Percentiles rank a stretch among this genome's conserved stretches.
These are phyloP conservation scores for Burhinus bistriatus DNA, from an alignment of 2,113 vertebrate genomes.

Conservation along the genomic window DNA sequence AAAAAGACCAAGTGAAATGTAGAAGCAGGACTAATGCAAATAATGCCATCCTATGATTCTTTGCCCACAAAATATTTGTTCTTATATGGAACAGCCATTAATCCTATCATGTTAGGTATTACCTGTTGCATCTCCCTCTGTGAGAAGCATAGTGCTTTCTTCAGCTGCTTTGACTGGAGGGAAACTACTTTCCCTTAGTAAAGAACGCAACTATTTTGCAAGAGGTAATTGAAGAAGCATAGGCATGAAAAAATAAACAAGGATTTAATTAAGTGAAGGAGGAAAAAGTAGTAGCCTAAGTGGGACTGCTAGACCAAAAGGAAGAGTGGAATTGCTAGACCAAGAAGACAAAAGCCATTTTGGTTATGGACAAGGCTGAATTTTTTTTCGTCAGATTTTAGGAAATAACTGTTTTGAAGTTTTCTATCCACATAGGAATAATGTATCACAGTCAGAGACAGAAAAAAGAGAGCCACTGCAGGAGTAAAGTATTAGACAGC, in stretches of 20 bases:
- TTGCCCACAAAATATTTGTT: not conserved
- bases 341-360: not conserved
- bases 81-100: not conserved
- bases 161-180: not conserved
- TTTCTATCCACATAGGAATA: not conserved
- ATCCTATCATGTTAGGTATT: not conserved
- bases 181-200: not conserved
- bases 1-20: not conserved
- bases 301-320: not conserved
- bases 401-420: not conserved
- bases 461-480: not conserved
- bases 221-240: not conserved
- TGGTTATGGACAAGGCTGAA: not conserved
- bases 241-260: not conserved
- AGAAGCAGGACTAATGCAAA: not conserved
- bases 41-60: not conserved
- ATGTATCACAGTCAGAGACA: not conserved
- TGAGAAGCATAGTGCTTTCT: not conserved
- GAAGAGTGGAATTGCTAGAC: not conserved
- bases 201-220: not conserved
- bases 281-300: not conserved
- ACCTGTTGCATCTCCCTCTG: not conserved
- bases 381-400: not conserved
- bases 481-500: not conserved
- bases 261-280: not conserved